Evolutionary conservation across 2,113 vertebrate species (phyloP).

Genomic region (Tachuris rubrigastra): DNA sequence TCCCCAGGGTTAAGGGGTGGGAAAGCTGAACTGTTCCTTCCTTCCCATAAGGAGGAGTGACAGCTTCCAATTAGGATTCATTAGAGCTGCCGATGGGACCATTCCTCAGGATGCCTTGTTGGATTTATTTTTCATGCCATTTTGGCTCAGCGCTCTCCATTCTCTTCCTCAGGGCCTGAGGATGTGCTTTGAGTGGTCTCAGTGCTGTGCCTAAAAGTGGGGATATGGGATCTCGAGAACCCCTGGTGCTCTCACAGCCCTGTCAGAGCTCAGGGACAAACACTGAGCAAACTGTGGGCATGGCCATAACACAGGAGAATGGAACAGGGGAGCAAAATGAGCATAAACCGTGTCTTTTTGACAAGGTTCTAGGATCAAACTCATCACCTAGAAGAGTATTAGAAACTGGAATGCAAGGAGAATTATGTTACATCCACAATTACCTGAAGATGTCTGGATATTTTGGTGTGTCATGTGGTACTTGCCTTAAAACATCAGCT

Average conservation of each 20-base stretch:
- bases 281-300: background rate
- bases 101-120: background rate
- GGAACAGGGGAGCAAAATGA: background rate
- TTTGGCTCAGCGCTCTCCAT: background rate
- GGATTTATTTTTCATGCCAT: background rate
- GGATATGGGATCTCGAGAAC: background rate
- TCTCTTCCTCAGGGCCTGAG: background rate
- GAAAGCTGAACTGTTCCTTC: background rate
- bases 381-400: background rate
- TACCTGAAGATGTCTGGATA: background rate
- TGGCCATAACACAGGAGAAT: fast-evolving
- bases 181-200: background rate
- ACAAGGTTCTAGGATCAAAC: background rate
- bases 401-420: background rate
- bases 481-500: background rate
- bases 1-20: background rate
- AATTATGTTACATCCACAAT: background rate
- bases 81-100: background rate
- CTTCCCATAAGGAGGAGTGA: constrained; percentile 1
- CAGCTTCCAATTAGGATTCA: constrained; percentile 30
- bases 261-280: background rate
- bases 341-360: background rate
- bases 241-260: background rate
- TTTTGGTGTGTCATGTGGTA: background rate
- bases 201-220: background rate